These are phyloP conservation scores for Oxyruncus cristatus DNA, from an alignment of 2,113 vertebrate species.

Conservation along the genomic window DNA sequence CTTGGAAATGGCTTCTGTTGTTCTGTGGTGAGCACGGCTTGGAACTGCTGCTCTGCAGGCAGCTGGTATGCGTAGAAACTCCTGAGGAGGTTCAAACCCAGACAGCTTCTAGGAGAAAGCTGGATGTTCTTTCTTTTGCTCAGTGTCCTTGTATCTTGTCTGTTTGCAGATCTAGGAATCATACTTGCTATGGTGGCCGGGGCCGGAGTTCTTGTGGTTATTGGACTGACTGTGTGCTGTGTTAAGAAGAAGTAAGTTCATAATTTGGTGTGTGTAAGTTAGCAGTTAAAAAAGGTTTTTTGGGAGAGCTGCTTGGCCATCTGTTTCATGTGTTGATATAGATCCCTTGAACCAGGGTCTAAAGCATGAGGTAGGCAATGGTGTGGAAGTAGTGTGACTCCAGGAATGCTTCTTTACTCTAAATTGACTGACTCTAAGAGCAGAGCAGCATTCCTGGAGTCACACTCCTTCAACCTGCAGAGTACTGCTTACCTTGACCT, in stretches of 20 bases:
- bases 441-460: not conserved
- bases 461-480: not conserved
- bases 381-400: not conserved
- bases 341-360: not conserved
- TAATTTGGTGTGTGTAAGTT: not conserved
- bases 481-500: not conserved
- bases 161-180: slow-evolving; percentile 71
- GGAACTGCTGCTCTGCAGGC: not conserved
- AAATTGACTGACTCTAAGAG: not conserved
- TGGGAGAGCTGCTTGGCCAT: not conserved
- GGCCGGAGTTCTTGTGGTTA: slow-evolving; percentile 55
- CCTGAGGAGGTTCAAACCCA: not conserved
- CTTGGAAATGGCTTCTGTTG: not conserved
- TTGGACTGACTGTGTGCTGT: slow-evolving; percentile 75
- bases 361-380: not conserved
- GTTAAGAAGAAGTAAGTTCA: slow-evolving; percentile 80
- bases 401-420: not conserved
- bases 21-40: not conserved
- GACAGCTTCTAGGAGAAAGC: not conserved
- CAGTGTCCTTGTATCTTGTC: not conserved
- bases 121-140: not conserved
- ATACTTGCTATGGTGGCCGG: slow-evolving; percentile 72
- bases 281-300: not conserved
- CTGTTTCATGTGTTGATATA: not conserved
- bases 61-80: not conserved